These are phyloP conservation scores for Tachina fera DNA, from an alignment of 2,888 invertebrate species.

Conservation along the genomic window DNA sequence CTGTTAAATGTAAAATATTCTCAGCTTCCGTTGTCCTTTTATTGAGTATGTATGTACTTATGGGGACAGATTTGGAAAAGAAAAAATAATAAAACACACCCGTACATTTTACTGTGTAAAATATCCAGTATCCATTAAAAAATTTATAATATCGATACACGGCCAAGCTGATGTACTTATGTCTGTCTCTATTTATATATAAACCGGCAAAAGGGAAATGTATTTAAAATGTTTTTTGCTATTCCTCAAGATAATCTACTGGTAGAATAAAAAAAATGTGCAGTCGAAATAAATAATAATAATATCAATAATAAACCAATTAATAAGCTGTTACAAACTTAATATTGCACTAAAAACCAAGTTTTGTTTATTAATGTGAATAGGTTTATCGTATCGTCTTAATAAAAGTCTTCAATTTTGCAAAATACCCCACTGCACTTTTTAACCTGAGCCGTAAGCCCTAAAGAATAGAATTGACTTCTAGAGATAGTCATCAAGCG, in stretches of 20 bases:
- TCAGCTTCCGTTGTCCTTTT: slow-evolving; percentile 30
- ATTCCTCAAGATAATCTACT: background rate
- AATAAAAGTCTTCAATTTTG: too few species aligned
- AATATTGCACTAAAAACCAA: too few species aligned
- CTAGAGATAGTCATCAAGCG: too few species aligned
- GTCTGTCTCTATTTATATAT: background rate
- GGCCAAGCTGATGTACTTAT: background rate
- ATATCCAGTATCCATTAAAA: slow-evolving; percentile 13
- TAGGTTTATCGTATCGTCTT: too few species aligned
- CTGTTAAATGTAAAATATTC: slow-evolving; percentile 13
- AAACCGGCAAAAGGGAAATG: slow-evolving; percentile 47
- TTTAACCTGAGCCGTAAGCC: too few species aligned
- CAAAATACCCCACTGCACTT: too few species aligned
- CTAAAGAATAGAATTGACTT: too few species aligned
- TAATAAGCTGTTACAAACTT: too few species aligned
- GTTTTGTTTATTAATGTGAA: too few species aligned
- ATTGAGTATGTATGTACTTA: slow-evolving; percentile 8
- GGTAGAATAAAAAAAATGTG: background rate
- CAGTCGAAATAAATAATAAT: background rate
- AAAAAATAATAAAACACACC: slow-evolving; percentile 55
- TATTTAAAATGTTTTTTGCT: slow-evolving; percentile 6
- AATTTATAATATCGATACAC: slow-evolving; percentile 18
- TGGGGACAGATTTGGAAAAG: slow-evolving; percentile 22
- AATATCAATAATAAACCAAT: too few species aligned
- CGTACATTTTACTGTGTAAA: slow-evolving; percentile 55